A percentile compares a stretch with the other conserved stretches of the same genome.
phyloP scores from a whole-genome alignment of 2,888 invertebrate genomes.

The Drosophila hamatofila region DNA sequence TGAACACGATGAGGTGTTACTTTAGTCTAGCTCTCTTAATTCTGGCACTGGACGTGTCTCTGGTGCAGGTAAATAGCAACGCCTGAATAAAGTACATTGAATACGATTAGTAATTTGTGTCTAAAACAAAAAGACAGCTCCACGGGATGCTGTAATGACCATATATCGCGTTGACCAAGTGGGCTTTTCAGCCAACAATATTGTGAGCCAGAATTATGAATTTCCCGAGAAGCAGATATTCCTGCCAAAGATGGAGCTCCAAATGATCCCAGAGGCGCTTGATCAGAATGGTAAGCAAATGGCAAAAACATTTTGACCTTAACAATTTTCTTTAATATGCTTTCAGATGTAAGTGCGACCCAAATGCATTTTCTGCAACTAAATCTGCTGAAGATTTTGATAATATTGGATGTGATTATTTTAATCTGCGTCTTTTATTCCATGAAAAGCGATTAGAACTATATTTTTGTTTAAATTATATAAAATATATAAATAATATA shows the following conservation, averaged over 20 bases:
- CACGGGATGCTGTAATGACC: not conserved
- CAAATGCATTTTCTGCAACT: conserved; percentile 58
- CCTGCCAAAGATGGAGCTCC: conserved; percentile 7
- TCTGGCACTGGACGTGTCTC: not conserved
- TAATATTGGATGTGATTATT: conserved; percentile 45
- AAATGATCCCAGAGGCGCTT: conserved; percentile 18
- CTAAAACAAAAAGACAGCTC: conserved; percentile 19
- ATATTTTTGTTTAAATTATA: not conserved
- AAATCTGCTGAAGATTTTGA: conserved; percentile 63
- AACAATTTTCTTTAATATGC: not conserved
- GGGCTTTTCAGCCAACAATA: not conserved
- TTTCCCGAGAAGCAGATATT: not conserved
- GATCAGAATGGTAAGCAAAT: conserved; percentile 31
- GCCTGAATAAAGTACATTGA: too few species aligned
- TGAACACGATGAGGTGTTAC: conserved; percentile 31
- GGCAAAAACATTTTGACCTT: rapidly evolving
- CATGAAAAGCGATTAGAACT: not conserved
- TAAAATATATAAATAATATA: too few species aligned
- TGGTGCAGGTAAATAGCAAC: conserved; percentile 33
- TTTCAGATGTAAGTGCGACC: conserved; percentile 26
- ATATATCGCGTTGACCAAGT: conserved; percentile 4
- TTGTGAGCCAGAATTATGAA: not conserved
- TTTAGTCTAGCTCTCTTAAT: conserved; percentile 14
- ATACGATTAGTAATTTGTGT: not conserved
- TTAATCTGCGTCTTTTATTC: conserved; percentile 37